Conservation (phyloP, 1,140 invertebrate genomes). For the Anoplophora glabripennis region DNA sequence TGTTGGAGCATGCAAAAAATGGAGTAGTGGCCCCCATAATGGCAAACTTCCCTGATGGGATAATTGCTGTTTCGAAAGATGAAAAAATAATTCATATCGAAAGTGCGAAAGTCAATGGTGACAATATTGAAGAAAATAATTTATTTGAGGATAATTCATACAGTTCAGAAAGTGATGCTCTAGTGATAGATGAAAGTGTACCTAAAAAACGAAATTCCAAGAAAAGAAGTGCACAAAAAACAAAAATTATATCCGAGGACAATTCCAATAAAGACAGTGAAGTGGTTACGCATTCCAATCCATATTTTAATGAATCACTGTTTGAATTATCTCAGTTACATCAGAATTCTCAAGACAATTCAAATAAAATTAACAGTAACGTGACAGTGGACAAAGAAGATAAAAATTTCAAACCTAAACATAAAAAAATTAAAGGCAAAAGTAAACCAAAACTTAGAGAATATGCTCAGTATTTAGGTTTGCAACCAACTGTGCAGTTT, state of each 20-base stretch:
- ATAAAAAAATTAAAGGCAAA: slow-evolving; percentile 26
- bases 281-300: slow-evolving; percentile 41
- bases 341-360: slow-evolving; percentile 18
- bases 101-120: slow-evolving; percentile 32
- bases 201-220: slow-evolving; percentile 29
- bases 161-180: slow-evolving; percentile 45
- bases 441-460: slow-evolving; percentile 53
- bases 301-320: slow-evolving; percentile 45
- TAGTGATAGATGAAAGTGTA: slow-evolving; percentile 45
- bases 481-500: slow-evolving; percentile 65
- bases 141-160: slow-evolving; percentile 29
- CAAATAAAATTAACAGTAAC: background rate
- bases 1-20: slow-evolving; percentile 28
- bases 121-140: slow-evolving; percentile 23
- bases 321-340: slow-evolving; percentile 44
- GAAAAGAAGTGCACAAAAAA: slow-evolving; percentile 28
- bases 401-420: slow-evolving; percentile 3
- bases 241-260: slow-evolving; percentile 6
- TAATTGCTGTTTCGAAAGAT: slow-evolving; percentile 24
- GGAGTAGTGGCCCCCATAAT: slow-evolving; percentile 35
- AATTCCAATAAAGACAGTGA: slow-evolving; percentile 9
- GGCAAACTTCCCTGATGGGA: slow-evolving; percentile 41
- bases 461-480: slow-evolving; percentile 69
- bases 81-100: slow-evolving; percentile 17
- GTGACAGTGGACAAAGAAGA: slow-evolving; percentile 9